phyloP scores from a whole-genome alignment of 2,797 vertebrate genomes.

The Chaetodon trifasciatus region DNA sequence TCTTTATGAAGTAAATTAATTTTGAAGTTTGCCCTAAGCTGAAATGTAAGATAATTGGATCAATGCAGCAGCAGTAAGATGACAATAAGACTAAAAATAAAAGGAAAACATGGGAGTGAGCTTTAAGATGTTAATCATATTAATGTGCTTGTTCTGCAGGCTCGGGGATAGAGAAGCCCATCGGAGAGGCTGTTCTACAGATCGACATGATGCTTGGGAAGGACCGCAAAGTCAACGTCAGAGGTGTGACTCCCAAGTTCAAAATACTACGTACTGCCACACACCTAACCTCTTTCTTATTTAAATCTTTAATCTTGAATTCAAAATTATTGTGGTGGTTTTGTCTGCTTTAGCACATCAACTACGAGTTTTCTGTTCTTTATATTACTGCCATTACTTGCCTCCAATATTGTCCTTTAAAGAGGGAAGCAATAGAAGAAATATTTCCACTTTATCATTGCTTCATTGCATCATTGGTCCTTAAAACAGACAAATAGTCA shows the following conservation, averaged over 20 bases:
- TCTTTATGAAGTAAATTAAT: neutral
- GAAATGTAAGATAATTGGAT: constrained; percentile 5
- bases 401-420: neutral
- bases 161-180: constrained; percentile 91
- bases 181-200: constrained; percentile 95
- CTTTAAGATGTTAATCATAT: neutral
- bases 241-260: constrained; percentile 83
- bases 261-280: neutral
- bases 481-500: too few relatives aligned
- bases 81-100: neutral
- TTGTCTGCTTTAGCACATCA: too few relatives aligned
- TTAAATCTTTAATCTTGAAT: neutral
- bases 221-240: constrained; percentile 92
- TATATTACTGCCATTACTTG: too few relatives aligned
- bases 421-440: too few relatives aligned
- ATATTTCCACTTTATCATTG: too few relatives aligned
- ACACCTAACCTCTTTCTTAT: neutral
- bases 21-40: neutral
- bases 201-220: constrained; percentile 91
- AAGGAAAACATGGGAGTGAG: neutral
- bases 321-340: neutral
- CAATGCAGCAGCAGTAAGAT: neutral
- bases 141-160: constrained; percentile 77
- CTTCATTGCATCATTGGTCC: too few relatives aligned
- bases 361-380: too few relatives aligned